Conservation (phyloP, 2,113 vertebrate species). For the Lanius ludovicianus region DNA sequence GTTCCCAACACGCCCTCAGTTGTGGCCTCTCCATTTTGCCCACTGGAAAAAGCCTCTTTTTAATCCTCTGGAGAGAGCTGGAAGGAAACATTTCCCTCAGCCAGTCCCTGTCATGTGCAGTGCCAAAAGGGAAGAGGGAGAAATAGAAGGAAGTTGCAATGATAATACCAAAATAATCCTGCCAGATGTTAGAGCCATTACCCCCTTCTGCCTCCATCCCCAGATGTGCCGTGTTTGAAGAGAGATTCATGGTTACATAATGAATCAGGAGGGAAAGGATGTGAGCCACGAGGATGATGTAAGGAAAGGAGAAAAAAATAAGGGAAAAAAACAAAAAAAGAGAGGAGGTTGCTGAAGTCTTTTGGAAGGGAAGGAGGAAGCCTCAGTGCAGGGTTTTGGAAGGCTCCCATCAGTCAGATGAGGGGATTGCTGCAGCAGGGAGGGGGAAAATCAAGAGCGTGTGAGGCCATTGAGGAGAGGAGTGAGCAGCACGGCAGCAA, state of each 20-base stretch:
- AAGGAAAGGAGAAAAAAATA: not conserved
- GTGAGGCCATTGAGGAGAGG: not conserved
- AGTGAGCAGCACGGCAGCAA: not conserved
- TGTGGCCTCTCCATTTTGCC: not conserved
- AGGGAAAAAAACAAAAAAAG: too few species aligned
- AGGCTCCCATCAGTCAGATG: not conserved
- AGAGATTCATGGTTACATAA: conserved; percentile 58
- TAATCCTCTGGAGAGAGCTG: not conserved
- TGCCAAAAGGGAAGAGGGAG: conserved; percentile 42
- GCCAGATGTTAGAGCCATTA: conserved; percentile 57
- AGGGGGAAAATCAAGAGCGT: not conserved
- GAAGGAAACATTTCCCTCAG: conserved; percentile 28
- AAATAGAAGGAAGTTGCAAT: conserved; percentile 52
- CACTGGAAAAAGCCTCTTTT: not conserved
- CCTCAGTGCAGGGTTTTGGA: not conserved
- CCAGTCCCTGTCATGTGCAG: not conserved
- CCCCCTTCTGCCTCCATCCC: not conserved
- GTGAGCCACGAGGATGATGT: conserved; percentile 44
- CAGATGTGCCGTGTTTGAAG: conserved; percentile 53
- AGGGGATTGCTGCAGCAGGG: not conserved
- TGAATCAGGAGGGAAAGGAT: conserved; percentile 56
- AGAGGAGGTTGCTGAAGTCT: not conserved
- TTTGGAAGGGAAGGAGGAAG: conserved; percentile 37
- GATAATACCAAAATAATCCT: conserved; percentile 57
- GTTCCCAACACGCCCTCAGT: not conserved